phyloP scores from a whole-genome alignment of 2,888 invertebrate genomes.

The Bugula neritina region DNA sequence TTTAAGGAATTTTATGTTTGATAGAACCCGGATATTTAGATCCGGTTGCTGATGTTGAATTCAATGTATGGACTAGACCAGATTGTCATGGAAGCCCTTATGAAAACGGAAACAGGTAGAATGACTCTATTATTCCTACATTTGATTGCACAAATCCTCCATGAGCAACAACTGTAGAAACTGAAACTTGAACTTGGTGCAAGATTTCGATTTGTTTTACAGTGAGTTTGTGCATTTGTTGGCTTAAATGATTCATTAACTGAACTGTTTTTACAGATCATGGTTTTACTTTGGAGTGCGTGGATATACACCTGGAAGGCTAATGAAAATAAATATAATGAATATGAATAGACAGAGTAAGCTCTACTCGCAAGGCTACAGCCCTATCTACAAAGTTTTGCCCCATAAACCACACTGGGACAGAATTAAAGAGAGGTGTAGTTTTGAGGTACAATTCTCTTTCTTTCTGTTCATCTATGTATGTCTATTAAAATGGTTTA shows the following conservation, averaged over 20 bases:
- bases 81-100: conserved; percentile 80
- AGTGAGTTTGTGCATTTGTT: no score
- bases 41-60: conserved; percentile 67
- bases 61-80: conserved; percentile 82
- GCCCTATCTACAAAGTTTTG: conserved; percentile 55
- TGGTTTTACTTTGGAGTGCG: conserved; percentile 86
- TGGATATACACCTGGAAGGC: conserved; percentile 55
- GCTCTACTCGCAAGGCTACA: conserved; percentile 73
- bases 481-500: no score
- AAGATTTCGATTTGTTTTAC: no score
- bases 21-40: conserved; percentile 25
- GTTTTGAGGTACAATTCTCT: conserved; percentile 62
- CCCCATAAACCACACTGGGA: conserved; percentile 79
- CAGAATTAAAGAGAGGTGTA: conserved; percentile 71
- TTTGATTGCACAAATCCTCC: no score
- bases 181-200: no score
- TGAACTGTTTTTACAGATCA: conserved; percentile 64
- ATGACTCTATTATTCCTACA: no score
- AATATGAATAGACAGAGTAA: conserved; percentile 84
- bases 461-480: not conserved
- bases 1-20: no score
- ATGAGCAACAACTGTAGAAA: no score
- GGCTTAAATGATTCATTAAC: no score
- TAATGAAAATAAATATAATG: conserved; percentile 74
- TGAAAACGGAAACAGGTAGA: conserved; percentile 71